These are phyloP conservation scores for Ptiloglossa arizonensis DNA, from an alignment of 1,140 invertebrate species.

Conservation along the genomic window DNA sequence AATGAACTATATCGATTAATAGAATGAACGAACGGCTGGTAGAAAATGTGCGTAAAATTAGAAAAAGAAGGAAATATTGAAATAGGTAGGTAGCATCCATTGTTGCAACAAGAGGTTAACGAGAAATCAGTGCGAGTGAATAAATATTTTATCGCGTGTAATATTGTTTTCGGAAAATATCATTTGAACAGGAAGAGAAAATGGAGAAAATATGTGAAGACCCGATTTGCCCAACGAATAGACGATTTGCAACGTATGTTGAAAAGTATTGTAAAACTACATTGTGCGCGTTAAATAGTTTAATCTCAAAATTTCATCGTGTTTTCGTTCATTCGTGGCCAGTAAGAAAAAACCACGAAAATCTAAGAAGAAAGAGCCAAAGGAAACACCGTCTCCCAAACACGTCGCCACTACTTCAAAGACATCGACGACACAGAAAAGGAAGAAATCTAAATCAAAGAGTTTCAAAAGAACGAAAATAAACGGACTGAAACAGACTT, in stretches of 20 bases:
- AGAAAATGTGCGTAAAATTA: neutral
- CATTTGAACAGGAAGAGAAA: conserved; percentile 13
- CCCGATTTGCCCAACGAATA: conserved; percentile 29
- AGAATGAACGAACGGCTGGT: neutral
- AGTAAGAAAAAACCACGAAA: neutral
- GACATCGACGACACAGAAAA: neutral
- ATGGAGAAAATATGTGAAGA: conserved; percentile 26
- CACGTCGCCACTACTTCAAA: neutral
- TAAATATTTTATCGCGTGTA: neutral
- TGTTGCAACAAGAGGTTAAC: conserved; percentile 12
- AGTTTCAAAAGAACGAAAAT: neutral
- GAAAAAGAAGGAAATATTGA: conserved; percentile 17
- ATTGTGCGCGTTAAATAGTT: neutral
- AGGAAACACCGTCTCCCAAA: too few relatives aligned
- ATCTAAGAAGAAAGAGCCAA: neutral
- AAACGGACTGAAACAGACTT: neutral
- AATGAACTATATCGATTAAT: neutral
- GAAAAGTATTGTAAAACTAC: neutral
- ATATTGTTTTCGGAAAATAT: too few relatives aligned
- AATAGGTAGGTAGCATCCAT: too few relatives aligned
- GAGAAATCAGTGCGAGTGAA: neutral
- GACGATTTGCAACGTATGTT: neutral
- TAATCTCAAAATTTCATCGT: neutral
- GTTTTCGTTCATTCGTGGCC: neutral
- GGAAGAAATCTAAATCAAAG: neutral